A percentile compares a stretch with the other conserved stretches of the same genome.
These are phyloP conservation scores for Tetragonula clypearis DNA, from an alignment of 1,140 invertebrate species.

Conservation along the genomic window DNA sequence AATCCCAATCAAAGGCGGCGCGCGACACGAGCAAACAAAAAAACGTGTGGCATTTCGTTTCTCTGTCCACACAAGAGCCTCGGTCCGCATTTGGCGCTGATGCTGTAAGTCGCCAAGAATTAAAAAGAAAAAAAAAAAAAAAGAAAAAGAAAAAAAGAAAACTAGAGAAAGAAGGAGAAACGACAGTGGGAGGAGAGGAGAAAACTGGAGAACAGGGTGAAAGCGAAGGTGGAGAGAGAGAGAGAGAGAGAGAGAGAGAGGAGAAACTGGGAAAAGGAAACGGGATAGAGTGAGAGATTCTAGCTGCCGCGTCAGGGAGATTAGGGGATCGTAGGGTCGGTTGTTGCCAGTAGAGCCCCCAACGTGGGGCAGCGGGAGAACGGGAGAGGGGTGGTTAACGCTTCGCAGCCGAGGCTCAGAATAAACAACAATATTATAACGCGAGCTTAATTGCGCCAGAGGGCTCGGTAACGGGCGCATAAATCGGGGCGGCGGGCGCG, in stretches of 20 bases:
- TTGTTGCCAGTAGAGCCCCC: slow-evolving; percentile 41
- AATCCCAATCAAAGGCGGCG: slow-evolving; percentile 75
- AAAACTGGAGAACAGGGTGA: background rate
- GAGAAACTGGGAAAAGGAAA: slow-evolving; percentile 18
- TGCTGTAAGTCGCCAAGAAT: slow-evolving; percentile 52
- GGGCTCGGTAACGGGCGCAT: slow-evolving; percentile 79
- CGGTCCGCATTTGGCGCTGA: slow-evolving; percentile 56
- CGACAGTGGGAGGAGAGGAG: background rate
- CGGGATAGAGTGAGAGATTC: slow-evolving; percentile 60
- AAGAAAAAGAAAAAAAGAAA: background rate
- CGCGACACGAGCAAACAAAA: slow-evolving; percentile 60
- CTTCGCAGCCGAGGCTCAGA: slow-evolving; percentile 74
- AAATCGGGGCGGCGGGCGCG: slow-evolving; percentile 73
- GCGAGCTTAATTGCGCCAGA: slow-evolving; percentile 80
- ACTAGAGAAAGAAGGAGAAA: background rate
- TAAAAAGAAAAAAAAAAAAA: background rate
- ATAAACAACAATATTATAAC: slow-evolving; percentile 82
- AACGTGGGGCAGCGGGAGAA: slow-evolving; percentile 30
- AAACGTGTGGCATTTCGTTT: slow-evolving; percentile 45
- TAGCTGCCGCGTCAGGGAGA: slow-evolving; percentile 74
- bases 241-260: background rate
- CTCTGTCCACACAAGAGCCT: slow-evolving; percentile 35
- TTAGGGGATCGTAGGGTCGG: slow-evolving; percentile 72
- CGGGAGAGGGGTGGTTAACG: slow-evolving; percentile 73
- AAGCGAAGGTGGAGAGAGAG: background rate